Evolutionary conservation across 2,888 invertebrate genomes (phyloP).

Genomic region (Hydropsyche betteni): DNA sequence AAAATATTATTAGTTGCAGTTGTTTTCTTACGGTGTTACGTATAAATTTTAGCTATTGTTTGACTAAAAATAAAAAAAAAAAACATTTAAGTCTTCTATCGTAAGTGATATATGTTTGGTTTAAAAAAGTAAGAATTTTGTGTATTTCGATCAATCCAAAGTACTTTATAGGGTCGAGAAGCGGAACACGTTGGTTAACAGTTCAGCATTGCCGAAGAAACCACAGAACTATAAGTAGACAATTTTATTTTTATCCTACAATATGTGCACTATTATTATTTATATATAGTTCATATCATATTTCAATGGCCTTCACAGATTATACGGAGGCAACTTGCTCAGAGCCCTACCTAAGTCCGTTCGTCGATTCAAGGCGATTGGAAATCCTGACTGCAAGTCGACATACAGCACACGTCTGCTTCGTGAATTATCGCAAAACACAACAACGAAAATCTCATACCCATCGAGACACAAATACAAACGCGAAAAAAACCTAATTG

Average conservation of each 20-base stretch:
- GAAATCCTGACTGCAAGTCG: background rate
- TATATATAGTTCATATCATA: slow-evolving; percentile 29
- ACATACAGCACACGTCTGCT: no score
- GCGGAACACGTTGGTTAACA: background rate
- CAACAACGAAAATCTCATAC: no score
- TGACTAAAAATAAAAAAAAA: no score
- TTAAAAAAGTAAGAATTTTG: no score
- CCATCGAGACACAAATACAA: no score
- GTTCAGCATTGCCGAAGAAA: background rate
- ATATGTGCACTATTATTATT: slow-evolving; percentile 8
- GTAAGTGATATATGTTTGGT: no score
- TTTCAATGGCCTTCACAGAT: slow-evolving; percentile 29
- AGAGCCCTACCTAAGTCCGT: slow-evolving; percentile 1
- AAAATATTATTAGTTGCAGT: no score
- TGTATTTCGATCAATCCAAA: background rate
- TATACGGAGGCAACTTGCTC: slow-evolving; percentile 11
- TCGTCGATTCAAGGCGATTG: slow-evolving; percentile 22
- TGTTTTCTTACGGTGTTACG: no score
- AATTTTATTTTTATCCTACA: slow-evolving; percentile 30
- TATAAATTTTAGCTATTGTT: no score
- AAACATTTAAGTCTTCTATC: no score
- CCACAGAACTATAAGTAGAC: slow-evolving; percentile 24
- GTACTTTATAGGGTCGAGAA: background rate
- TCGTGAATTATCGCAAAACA: no score
- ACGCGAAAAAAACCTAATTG: no score